Conservation (phyloP, 2,113 vertebrate genomes). For the Bombycilla garrulus region DNA sequence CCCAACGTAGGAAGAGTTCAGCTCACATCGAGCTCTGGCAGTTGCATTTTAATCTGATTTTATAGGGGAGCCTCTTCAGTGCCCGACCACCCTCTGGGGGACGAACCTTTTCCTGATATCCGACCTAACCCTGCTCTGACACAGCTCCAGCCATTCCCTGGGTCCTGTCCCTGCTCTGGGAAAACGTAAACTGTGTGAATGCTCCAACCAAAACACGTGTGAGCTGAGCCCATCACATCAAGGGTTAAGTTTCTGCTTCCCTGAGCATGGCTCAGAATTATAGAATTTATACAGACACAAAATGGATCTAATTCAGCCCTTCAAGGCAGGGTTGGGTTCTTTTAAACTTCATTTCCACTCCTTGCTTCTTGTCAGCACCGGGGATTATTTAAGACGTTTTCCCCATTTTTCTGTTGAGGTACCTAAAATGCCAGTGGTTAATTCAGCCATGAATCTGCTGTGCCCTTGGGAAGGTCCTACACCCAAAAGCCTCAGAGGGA, state of each 20-base stretch:
- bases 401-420: not conserved
- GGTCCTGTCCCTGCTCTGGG: not conserved
- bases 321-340: not conserved
- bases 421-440: not conserved
- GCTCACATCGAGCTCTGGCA: not conserved
- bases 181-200: not conserved
- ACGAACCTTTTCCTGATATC: not conserved
- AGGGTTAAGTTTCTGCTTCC: not conserved
- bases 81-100: not conserved
- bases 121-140: too few species aligned
- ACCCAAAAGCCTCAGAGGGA: not conserved
- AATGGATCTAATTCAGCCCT: not conserved
- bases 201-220: not conserved
- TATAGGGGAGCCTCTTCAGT: not conserved
- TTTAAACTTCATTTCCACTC: not conserved
- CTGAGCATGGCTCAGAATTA: not conserved
- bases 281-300: not conserved
- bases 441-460: not conserved
- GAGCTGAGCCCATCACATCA: not conserved
- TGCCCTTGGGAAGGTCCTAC: not conserved
- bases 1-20: not conserved
- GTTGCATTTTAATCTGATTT: not conserved
- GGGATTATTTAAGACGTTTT: not conserved
- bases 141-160: not conserved
- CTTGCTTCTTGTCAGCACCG: not conserved